Evolutionary conservation across 1,140 invertebrate species (phyloP), one percentile per base, ranked within the genome.

Genomic region (Papilio aristodemus): DNA sequence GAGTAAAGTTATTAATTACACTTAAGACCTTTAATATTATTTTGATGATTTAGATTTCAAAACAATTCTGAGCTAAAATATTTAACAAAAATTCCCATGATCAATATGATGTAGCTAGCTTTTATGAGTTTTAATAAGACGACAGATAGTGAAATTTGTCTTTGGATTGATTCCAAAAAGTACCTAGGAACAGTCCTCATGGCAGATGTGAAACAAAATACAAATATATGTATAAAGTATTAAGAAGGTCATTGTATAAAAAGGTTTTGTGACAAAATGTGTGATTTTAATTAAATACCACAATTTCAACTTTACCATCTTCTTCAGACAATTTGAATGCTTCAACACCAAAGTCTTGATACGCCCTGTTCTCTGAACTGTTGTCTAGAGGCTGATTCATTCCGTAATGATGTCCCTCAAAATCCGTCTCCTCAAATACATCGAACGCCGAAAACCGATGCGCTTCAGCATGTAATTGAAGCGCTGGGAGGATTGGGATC

Each of bases 401-500:
- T 17, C 83, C 78, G 50, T 90, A 89, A 27, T 84, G 84, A 17
- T 84, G 83, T 7, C 86, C 81, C 60, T 90, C 89, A 58, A 87
- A 88, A 19, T 89, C 87, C 0, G 87, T 83, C 62, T 90, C 87
- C 43, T 90, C 87, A 37, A 91, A 91, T 3, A 91, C 86, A 83
- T 93, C 93, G 72, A 93, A 94, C 4, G 91, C 94, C 19, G 93
- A 93, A 66, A 93, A 94, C 71, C 94, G 81, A n/a, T 94, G 91
- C 39, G 93, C 93, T 69, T 94, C 93, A 0, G 94, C 94, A 50
- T 94, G 92, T 13, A 93, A 85, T 71, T 96, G 92, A 22, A 97
- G 87, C n/a, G 94, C 94, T 1, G 96, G 94, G 50, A 98, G 87
- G 72, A 98, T 94, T 13, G 97, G 97, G 71, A 98, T 97, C 83